These are phyloP conservation scores for Pseudachorutes palmiensis DNA, from an alignment of 1,140 invertebrate species.

Conservation along the genomic window DNA sequence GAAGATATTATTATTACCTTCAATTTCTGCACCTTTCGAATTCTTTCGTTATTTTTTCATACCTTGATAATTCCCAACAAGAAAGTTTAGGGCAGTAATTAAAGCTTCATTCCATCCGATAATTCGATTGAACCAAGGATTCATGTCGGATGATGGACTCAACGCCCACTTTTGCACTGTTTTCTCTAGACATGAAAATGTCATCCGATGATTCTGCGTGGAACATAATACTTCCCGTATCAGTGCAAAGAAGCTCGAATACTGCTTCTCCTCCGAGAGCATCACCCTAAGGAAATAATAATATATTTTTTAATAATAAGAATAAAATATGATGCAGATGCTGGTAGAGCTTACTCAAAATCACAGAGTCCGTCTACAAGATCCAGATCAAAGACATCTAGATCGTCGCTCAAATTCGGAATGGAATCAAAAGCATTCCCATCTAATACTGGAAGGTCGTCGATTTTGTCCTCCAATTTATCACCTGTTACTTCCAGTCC, in stretches of 20 bases:
- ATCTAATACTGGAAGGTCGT: slow-evolving; percentile 33
- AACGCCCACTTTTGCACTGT: slow-evolving; percentile 68
- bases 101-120: slow-evolving; percentile 71
- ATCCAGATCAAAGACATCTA: slow-evolving; percentile 34
- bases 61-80: slow-evolving; percentile 74
- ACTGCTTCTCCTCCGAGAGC: slow-evolving; percentile 35
- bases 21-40: no score
- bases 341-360: slow-evolving; percentile 29
- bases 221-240: slow-evolving; percentile 72
- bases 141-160: slow-evolving; percentile 68
- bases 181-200: slow-evolving; percentile 61
- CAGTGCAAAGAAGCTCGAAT: slow-evolving; percentile 71
- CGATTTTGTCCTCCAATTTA: slow-evolving; percentile 32
- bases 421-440: slow-evolving; percentile 38
- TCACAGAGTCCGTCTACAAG: slow-evolving; percentile 34
- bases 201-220: slow-evolving; percentile 69
- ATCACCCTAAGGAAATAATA: slow-evolving; percentile 24
- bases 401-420: slow-evolving; percentile 37
- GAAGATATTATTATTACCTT: no score
- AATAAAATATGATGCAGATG: no score
- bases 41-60: no score
- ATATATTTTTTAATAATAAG: no score
- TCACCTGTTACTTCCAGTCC: not conserved
- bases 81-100: slow-evolving; percentile 71
- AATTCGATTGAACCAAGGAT: slow-evolving; percentile 65